phyloP scores from a whole-genome alignment of 2,797 vertebrate species.

The Otolemur crassicaudatus region DNA sequence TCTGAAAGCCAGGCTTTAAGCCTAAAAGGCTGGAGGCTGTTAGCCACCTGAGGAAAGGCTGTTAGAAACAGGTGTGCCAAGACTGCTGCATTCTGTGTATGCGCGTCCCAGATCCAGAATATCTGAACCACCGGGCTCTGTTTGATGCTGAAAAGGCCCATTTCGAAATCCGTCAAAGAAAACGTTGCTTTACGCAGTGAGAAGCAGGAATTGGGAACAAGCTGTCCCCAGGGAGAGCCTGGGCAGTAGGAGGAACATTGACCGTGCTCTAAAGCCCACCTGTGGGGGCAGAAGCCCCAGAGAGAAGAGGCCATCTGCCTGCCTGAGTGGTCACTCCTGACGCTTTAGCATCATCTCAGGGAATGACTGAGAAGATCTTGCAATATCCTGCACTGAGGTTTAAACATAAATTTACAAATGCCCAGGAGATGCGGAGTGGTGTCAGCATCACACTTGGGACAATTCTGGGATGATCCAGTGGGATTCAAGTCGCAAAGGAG shows the following conservation, averaged over 20 bases:
- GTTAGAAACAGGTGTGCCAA: not conserved
- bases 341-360: not conserved
- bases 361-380: not conserved
- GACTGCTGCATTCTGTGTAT: not conserved
- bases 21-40: not conserved
- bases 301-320: not conserved
- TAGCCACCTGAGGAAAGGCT: not conserved
- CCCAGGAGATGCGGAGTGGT: not conserved
- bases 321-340: not conserved
- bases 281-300: not conserved
- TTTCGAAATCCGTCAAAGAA: slow-evolving; percentile 45
- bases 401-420: not conserved
- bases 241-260: not conserved
- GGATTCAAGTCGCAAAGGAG: not conserved
- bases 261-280: not conserved
- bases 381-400: not conserved
- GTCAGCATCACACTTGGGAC: not conserved
- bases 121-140: not conserved
- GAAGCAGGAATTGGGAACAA: not conserved
- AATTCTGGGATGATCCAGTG: not conserved
- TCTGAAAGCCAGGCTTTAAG: slow-evolving; percentile 41
- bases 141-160: not conserved
- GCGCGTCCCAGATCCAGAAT: not conserved
- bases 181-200: slow-evolving; percentile 22
- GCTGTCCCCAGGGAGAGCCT: not conserved